Percentiles rank a stretch among this genome's conserved stretches.
Conservation (phyloP, 37 sponge, comb jelly and placozoan species). For the Eunapius fragilis region DNA sequence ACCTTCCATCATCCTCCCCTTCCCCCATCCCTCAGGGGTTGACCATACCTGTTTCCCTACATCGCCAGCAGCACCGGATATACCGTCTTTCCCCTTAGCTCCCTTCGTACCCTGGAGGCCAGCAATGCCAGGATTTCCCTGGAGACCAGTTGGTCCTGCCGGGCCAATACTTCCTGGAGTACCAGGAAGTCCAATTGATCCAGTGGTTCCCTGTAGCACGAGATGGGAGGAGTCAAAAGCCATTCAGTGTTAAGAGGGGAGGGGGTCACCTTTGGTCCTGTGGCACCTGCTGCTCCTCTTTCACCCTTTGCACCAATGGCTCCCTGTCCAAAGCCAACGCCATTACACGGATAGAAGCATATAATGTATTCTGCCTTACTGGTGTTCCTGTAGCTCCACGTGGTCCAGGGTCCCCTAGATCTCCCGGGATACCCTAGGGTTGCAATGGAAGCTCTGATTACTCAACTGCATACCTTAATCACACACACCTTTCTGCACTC, state of each 20-base stretch:
- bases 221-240: background rate
- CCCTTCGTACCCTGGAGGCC: conserved; percentile 21
- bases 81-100: conserved; percentile 8
- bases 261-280: background rate
- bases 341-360: background rate
- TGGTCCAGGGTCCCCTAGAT: conserved; percentile 46
- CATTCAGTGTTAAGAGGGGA: background rate
- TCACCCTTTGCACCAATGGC: conserved; percentile 70
- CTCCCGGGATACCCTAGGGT: conserved; percentile 45
- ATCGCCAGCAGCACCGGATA: conserved; percentile 2
- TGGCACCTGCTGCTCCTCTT: conserved; percentile 44
- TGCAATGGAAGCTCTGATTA: background rate
- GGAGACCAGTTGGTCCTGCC: conserved; percentile 53
- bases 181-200: conserved; percentile 51
- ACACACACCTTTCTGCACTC: too few species aligned
- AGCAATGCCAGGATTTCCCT: conserved; percentile 49
- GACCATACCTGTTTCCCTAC: background rate
- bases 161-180: conserved; percentile 39
- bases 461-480: background rate
- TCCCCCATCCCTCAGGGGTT: background rate
- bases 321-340: conserved; percentile 27
- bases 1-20: background rate
- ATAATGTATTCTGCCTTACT: conserved; percentile 20
- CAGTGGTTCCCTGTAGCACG: conserved; percentile 1
- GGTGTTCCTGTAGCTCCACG: conserved; percentile 49